Evolutionary conservation across 2,888 invertebrate genomes (phyloP).

Genomic region (Dermolepida albohirtum): DNA sequence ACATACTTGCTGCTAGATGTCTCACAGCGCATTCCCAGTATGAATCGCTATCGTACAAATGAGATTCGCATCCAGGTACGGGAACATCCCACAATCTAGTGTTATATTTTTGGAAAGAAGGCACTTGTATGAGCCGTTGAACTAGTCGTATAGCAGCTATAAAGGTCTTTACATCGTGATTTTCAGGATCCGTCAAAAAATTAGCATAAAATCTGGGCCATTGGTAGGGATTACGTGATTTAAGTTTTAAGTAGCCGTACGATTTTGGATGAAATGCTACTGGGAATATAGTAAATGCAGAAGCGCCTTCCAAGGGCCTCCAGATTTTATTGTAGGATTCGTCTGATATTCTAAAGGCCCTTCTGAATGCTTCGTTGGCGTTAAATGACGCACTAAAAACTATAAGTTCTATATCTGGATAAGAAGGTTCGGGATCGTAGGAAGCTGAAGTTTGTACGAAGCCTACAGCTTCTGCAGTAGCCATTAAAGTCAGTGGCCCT

Average conservation of each 20-base stretch:
- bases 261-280: constrained; percentile 71
- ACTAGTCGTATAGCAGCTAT: constrained; percentile 68
- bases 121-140: constrained; percentile 64
- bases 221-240: constrained; percentile 68
- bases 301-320: constrained; percentile 64
- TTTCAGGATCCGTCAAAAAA: constrained; percentile 66
- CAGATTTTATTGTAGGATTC: constrained; percentile 56
- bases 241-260: constrained; percentile 67
- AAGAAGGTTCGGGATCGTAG: constrained; percentile 61
- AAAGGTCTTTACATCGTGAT: constrained; percentile 62
- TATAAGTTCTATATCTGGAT: constrained; percentile 75
- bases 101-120: constrained; percentile 69
- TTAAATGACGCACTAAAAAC: constrained; percentile 71
- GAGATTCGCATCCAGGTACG: constrained; percentile 67
- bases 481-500: constrained; percentile 69
- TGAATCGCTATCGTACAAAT: constrained; percentile 70
- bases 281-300: constrained; percentile 67
- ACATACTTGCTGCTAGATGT: constrained; percentile 50
- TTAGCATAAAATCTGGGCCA: constrained; percentile 73
- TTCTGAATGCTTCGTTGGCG: constrained; percentile 65
- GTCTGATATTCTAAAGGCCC: constrained; percentile 48
- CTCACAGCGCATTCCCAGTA: constrained; percentile 78
- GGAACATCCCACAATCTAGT: constrained; percentile 59
- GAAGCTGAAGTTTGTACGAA: constrained; percentile 59
- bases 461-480: constrained; percentile 74